A percentile compares a stretch with the other conserved stretches of the same genome.
These are phyloP conservation scores for Alces alces DNA, from an alignment of 2,113 vertebrate species.

Conservation along the genomic window DNA sequence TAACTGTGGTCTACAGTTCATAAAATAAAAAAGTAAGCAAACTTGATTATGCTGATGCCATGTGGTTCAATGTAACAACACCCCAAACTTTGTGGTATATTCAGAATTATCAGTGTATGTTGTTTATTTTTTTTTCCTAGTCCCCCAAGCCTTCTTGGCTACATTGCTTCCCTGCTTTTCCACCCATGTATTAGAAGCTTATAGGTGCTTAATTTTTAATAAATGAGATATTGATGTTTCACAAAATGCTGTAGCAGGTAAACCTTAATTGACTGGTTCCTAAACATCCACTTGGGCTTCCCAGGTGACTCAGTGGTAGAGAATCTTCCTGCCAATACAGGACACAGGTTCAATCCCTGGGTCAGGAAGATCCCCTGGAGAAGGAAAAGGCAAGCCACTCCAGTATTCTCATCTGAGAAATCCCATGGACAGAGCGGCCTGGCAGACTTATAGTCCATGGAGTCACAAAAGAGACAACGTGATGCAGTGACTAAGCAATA, in stretches of 20 bases:
- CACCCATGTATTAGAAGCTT: constrained; percentile 28
- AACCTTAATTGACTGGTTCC: constrained; percentile 52
- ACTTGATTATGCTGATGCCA: constrained; percentile 3
- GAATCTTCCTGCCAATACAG: neutral
- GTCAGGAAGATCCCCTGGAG: neutral
- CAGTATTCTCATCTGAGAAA: neutral
- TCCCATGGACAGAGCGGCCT: neutral
- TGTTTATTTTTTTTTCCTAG: neutral
- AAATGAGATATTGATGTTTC: constrained; percentile 51
- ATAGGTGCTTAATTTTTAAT: constrained; percentile 63
- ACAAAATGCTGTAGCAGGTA: constrained; percentile 37
- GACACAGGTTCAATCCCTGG: neutral
- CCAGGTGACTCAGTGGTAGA: neutral
- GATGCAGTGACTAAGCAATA: neutral
- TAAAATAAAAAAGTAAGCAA: constrained; percentile 46
- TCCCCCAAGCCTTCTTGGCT: neutral
- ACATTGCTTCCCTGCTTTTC: neutral
- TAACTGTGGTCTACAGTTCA: neutral
- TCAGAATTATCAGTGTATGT: constrained; percentile 14
- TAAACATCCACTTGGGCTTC: constrained; percentile 7
- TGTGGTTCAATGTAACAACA: neutral
- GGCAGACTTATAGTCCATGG: neutral
- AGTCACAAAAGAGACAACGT: neutral
- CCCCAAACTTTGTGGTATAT: neutral
- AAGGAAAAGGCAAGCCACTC: neutral